phyloP scores from a whole-genome alignment of 1,140 invertebrate genomes.

The Ips nitidus region DNA sequence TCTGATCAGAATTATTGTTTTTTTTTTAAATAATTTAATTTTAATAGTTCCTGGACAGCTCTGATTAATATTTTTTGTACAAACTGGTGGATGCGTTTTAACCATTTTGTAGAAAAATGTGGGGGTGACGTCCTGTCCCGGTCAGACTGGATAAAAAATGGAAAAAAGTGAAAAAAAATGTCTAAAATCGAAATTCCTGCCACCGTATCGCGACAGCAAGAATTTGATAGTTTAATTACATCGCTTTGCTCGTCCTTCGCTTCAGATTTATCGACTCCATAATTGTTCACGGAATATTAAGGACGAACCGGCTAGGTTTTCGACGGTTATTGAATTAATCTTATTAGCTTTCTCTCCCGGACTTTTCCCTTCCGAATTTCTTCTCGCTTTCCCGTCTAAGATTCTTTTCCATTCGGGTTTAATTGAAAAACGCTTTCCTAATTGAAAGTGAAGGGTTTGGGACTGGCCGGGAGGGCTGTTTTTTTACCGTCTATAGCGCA shows the following conservation, averaged over 20 bases:
- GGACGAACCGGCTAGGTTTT: constrained; percentile 32
- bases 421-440: constrained; percentile 27
- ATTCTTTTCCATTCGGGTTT: constrained; percentile 25
- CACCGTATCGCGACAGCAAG: background rate
- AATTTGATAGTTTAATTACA: constrained; percentile 42
- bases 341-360: constrained; percentile 36
- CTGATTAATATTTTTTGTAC: no score
- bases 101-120: no score
- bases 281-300: constrained; percentile 42
- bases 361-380: constrained; percentile 12
- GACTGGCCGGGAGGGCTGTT: no score
- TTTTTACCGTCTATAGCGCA: no score
- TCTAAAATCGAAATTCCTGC: no score
- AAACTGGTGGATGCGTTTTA: no score
- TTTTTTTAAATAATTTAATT: no score
- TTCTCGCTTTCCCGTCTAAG: background rate
- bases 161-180: no score
- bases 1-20: no score
- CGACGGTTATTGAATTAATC: constrained; percentile 41
- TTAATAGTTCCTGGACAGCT: no score
- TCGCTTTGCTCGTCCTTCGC: constrained; percentile 27
- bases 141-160: no score
- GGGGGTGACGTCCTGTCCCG: no score
- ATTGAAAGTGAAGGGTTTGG: constrained; percentile 24
- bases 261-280: constrained; percentile 36